These are phyloP conservation scores for Quiscalus mexicanus DNA, from an alignment of 2,113 vertebrate genomes.

Conservation along the genomic window DNA sequence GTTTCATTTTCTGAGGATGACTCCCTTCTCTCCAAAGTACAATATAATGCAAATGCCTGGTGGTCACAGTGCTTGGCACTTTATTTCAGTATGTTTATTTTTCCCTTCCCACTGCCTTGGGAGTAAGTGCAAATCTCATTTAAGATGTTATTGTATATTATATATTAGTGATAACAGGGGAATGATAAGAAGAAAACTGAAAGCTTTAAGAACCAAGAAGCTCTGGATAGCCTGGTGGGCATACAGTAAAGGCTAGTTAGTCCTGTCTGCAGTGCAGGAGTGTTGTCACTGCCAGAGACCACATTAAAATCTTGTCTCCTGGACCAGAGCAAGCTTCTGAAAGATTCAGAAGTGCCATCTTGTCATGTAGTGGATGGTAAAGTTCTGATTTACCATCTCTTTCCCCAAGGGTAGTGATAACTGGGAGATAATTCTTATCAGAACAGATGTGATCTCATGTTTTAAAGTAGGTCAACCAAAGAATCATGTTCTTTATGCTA, in stretches of 20 bases:
- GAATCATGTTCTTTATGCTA: background rate
- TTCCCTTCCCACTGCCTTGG: background rate
- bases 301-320: background rate
- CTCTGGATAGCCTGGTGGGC: background rate
- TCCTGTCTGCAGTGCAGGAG: background rate
- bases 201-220: background rate
- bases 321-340: background rate
- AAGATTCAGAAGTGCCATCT: background rate
- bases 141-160: constrained; percentile 12
- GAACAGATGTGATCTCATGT: background rate
- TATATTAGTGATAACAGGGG: background rate
- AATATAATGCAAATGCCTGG: background rate
- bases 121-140: constrained; percentile 49
- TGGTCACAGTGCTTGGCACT: background rate
- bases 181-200: background rate
- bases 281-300: background rate
- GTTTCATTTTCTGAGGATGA: background rate
- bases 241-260: background rate
- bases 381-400: background rate
- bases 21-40: background rate
- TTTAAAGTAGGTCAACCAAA: background rate
- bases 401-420: background rate
- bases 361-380: background rate
- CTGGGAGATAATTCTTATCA: background rate
- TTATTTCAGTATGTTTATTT: background rate